Conservation (phyloP, 2,797 vertebrate species). For the Mus caroli region DNA sequence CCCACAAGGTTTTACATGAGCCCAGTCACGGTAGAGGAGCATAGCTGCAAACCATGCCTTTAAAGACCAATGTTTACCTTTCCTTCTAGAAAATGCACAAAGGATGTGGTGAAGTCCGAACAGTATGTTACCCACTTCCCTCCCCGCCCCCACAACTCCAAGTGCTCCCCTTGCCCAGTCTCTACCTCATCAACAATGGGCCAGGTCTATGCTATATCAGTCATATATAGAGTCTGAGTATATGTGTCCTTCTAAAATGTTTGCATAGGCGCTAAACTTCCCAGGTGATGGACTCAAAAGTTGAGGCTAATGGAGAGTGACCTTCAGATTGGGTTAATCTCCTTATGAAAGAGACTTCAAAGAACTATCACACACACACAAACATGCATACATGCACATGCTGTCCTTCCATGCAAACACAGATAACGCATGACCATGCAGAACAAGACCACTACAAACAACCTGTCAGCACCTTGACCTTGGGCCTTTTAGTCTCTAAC, state of each 20-base stretch:
- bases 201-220: neutral
- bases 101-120: neutral
- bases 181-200: neutral
- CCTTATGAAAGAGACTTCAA: neutral
- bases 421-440: neutral
- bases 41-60: fast-evolving
- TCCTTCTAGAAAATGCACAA: neutral
- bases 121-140: neutral
- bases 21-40: neutral
- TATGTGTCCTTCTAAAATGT: neutral
- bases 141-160: neutral
- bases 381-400: too few relatives aligned
- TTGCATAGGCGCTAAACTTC: neutral
- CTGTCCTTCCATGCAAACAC: neutral
- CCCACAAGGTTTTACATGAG: neutral
- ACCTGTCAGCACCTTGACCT: neutral
- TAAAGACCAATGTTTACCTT: neutral
- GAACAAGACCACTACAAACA: neutral
- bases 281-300: neutral
- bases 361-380: too few relatives aligned
- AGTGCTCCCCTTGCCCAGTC: neutral
- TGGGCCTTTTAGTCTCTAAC: neutral
- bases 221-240: neutral
- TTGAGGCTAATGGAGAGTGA: neutral
- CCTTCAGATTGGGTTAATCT: neutral